Conservation (phyloP, 2,113 vertebrate genomes). For the Phoxinus phoxinus region DNA sequence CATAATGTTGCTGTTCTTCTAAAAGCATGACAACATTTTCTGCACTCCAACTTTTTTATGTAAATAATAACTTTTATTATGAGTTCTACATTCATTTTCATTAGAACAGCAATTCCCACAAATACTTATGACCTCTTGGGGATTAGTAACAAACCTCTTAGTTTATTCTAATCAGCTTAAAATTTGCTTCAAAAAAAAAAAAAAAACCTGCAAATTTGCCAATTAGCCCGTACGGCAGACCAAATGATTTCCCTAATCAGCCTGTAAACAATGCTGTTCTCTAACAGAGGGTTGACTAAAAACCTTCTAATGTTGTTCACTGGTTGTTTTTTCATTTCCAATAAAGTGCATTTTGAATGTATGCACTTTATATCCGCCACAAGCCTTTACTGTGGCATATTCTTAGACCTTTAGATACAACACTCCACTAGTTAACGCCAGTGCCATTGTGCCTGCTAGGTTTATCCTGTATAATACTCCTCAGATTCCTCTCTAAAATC, state of each 20-base stretch:
- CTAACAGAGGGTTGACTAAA: not conserved
- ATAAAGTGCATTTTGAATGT: not conserved
- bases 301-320: not conserved
- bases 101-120: not conserved
- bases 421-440: no score
- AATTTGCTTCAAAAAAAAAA: not conserved
- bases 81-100: not conserved
- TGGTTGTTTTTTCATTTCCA: not conserved
- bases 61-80: slow-evolving; percentile 22
- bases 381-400: not conserved
- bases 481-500: no score
- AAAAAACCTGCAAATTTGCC: not conserved
- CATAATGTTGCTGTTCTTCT: not conserved
- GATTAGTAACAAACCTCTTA: slow-evolving; percentile 23
- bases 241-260: slow-evolving; percentile 35
- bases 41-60: slow-evolving; percentile 8
- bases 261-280: slow-evolving; percentile 22
- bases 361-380: not conserved
- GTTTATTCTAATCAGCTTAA: not conserved
- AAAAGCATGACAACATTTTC: not conserved
- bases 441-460: no score
- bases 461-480: no score
- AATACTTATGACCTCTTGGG: not conserved
- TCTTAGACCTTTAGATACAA: no score
- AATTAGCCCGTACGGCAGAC: slow-evolving; percentile 15